Base-by-base conservation (phyloP, 2,888 invertebrate genomes). In the Cryptophagus acutangulus region DNA sequence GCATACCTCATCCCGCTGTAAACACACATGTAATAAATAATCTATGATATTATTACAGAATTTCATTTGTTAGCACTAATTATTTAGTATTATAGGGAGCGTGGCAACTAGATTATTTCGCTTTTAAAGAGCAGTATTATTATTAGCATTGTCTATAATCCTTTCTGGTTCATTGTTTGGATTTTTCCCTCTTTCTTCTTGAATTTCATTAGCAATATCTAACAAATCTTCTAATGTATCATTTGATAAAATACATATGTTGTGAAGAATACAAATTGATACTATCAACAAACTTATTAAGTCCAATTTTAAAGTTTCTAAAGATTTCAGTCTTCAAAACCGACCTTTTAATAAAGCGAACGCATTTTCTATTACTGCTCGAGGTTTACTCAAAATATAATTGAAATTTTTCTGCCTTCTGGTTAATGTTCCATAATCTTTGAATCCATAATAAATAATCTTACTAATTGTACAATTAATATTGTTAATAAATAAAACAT, bases 341-440 rank as follows among this genome's bases (percentile, higher is more conserved):
- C 52, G 18, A 15, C 55, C 49, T 43, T 53, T 52, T 28, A 54
- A 30, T 14, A 52, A 31, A 6, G 41, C 52, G 36, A 50, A 54
- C 24, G 50, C 38, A 42, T 53, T 43, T 43, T 56, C 54, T 36
- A 56, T 52, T 17, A 20, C 18, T 13, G 45, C 49, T 13, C 51
- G 29, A 2, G 15, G 14, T 38, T 54, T 40, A 34, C 36, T 43
- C 28, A 48, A 34, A 5, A 36, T 45, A 5, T 36, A 10, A 43
- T 52, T 48, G 33, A 45, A 51, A 17, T 49, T 48, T 40, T 47
- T 50, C 42, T 52, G 43, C 3, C 38, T 24, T 8, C 14, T 10
- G 12, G 35, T 42, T 26, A 47, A 35, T 14, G 31, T 15, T 1
- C 41, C 40, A 42, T 33, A 40, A 40, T 50, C 30, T 40, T 43